phyloP scores from a whole-genome alignment of 1,140 invertebrate genomes.

The Bombus huntii region DNA sequence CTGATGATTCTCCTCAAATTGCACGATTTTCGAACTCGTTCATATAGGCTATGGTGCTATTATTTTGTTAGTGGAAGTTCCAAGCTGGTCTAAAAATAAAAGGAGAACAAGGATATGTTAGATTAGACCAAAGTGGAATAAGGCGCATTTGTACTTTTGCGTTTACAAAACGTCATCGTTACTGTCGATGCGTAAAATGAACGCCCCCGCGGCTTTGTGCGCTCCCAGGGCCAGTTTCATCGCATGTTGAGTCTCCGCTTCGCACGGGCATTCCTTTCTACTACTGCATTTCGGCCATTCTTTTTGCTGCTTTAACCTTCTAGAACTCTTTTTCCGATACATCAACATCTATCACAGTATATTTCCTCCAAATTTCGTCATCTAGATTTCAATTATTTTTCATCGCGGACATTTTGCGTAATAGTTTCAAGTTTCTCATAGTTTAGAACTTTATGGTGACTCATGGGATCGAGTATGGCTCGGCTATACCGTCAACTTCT shows the following conservation, averaged over 20 bases:
- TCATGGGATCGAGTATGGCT: no score
- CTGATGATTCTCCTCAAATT: neutral
- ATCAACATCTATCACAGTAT: no score
- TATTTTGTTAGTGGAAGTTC: neutral
- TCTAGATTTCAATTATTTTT: neutral
- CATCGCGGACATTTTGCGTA: no score
- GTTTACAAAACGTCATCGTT: neutral
- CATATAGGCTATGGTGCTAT: neutral
- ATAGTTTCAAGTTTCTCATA: neutral
- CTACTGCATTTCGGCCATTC: neutral
- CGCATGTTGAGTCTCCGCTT: neutral
- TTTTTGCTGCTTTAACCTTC: neutral
- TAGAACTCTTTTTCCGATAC: no score
- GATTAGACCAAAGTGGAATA: neutral
- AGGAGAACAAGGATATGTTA: neutral
- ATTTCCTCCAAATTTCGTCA: neutral
- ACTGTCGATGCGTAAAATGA: conserved; percentile 26
- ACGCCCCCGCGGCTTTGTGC: conserved; percentile 25
- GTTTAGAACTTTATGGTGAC: neutral
- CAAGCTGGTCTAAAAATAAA: neutral
- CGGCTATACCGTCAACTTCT: neutral
- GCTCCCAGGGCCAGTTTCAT: neutral
- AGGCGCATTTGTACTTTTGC: conserved; percentile 3
- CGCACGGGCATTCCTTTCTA: neutral
- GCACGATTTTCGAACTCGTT: conserved; percentile 15